Base-by-base conservation (phyloP, 2,888 invertebrate species). In the Scrobipalpa atriplicella region DNA sequence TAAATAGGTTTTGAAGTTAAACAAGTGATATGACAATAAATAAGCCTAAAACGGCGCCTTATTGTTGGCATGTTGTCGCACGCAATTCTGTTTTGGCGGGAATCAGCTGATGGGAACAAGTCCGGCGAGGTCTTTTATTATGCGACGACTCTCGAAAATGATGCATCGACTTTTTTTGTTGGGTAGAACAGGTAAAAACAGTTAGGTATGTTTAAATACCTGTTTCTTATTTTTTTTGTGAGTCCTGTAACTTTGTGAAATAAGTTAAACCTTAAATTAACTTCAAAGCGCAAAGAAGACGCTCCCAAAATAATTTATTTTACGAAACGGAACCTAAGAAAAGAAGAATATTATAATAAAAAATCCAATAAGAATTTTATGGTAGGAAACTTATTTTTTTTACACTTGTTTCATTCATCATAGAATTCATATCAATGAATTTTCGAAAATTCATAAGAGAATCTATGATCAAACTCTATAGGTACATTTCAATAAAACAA, bases 51-150 rank as follows among this genome's bases (percentile, higher is more conserved):
- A 52, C 63, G 68, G 65, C 65, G 70, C 61, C 29, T 3, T 65
- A 68, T 69, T 72, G 68, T 72, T 72, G 71, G 68, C 54, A 19
- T 54, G 60, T 63, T 43, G 21, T 41, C 39, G 36, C 56, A 58
- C 39, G 36, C 56, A 58, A 54, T 51, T 63, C 21, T 52, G 64
- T 71, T 71, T 73, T 72, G 76, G 74, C 75, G 75, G 67, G 72
- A 73, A 75, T 77, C 77, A 77, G 77, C 77, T 77, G 21, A 29
- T 71, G 56, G 64, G 68, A 67, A 72, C 71, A 66, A 63, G 72
- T 71, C 73, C 64, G 66, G 66, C 72, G 41, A 61, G 68, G 69
- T 65, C 67, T 63, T 70, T 68, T 73, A 73, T 67, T 71, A 74
- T 68, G 63, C 60, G 56, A 43, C 54, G 60, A 52, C 19, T 51